Conservation (phyloP, 2,113 vertebrate genomes). For the Ornithorhynchus anatinus region DNA sequence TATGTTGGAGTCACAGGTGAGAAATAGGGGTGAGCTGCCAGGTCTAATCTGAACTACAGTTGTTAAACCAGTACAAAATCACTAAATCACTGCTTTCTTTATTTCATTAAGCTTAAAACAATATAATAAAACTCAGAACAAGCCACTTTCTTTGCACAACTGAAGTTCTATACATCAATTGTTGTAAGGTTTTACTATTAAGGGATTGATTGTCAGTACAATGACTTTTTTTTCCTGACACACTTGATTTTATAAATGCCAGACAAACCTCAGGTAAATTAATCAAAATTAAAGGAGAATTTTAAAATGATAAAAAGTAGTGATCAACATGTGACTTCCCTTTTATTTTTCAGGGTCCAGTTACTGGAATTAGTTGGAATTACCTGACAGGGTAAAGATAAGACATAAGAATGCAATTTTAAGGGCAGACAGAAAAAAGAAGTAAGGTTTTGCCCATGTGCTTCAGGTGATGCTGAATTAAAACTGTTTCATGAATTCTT, state of each 20-base stretch:
- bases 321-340: no score
- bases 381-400: no score
- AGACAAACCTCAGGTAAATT: no score
- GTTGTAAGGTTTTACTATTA: slow-evolving; percentile 35
- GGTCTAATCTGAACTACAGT: slow-evolving; percentile 61
- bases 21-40: slow-evolving; percentile 63
- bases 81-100: slow-evolving; percentile 64
- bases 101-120: slow-evolving; percentile 63
- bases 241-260: not conserved
- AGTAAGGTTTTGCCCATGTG: no score
- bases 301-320: no score
- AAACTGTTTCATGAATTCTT: no score
- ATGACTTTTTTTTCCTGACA: not conserved
- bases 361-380: no score
- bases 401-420: no score
- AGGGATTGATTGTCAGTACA: not conserved
- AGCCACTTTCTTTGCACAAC: slow-evolving; percentile 47
- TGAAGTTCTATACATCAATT: slow-evolving; percentile 40
- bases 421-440: no score
- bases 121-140: slow-evolving; percentile 63
- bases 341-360: no score
- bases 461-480: no score
- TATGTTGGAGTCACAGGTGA: slow-evolving; percentile 59
- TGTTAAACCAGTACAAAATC: slow-evolving; percentile 56
- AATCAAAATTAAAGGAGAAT: no score